Percentiles rank a stretch among this genome's conserved stretches.
phyloP scores from a whole-genome alignment of 1,140 invertebrate genomes.

The Euura lappo region DNA sequence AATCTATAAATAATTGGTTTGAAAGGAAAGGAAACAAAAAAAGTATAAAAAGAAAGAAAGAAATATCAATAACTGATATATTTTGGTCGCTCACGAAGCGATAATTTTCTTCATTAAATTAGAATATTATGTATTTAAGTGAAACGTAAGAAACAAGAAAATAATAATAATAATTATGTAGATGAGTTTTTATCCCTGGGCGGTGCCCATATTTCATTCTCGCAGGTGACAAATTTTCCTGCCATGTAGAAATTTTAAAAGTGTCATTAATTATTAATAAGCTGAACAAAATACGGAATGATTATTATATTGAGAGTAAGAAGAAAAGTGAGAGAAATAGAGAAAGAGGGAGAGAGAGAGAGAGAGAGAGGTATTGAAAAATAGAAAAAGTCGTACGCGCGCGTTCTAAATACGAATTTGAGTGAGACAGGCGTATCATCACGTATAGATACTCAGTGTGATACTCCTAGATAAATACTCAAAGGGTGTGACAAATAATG shows the following conservation, averaged over 20 bases:
- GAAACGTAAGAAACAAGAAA: constrained; percentile 7
- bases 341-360: constrained; percentile 26
- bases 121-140: too few species aligned
- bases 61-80: constrained; percentile 7
- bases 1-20: constrained; percentile 8
- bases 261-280: constrained; percentile 58
- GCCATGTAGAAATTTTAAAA: constrained; percentile 57
- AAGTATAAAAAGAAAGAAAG: background rate
- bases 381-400: too few species aligned
- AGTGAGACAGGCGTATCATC: too few species aligned
- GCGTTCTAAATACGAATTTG: too few species aligned
- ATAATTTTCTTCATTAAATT: constrained; percentile 11
- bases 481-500: constrained; percentile 30
- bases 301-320: constrained; percentile 17
- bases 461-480: constrained; percentile 50
- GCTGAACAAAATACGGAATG: constrained; percentile 34
- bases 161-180: too few species aligned
- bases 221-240: constrained; percentile 44
- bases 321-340: constrained; percentile 13
- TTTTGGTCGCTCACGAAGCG: constrained; percentile 17
- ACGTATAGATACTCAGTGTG: background rate
- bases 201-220: constrained; percentile 33
- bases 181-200: constrained; percentile 42
- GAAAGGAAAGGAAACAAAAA: background rate
- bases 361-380: too few species aligned